Evolutionary conservation across 2,797 vertebrate genomes (phyloP).

Genomic region (Xerus rutilus): DNA sequence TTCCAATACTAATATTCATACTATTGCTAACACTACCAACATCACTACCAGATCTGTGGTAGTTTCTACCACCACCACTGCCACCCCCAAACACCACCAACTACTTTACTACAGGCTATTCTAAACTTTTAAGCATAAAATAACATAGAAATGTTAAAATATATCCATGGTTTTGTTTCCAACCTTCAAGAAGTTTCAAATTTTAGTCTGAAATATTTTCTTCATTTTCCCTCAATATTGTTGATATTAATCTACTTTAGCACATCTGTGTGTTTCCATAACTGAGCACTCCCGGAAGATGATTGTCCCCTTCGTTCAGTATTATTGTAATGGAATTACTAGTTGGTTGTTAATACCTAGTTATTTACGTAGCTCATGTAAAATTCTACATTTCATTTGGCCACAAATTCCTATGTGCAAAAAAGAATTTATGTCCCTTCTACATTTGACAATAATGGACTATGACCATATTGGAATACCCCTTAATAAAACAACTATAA

Average conservation of each 20-base stretch:
- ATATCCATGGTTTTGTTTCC: neutral
- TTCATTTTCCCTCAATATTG: neutral
- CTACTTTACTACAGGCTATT: neutral
- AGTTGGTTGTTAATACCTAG: neutral
- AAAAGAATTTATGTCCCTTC: neutral
- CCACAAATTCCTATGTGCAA: neutral
- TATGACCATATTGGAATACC: neutral
- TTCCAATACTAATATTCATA: neutral
- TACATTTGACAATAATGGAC: neutral
- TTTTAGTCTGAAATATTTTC: neutral
- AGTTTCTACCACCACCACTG: neutral
- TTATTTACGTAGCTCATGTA: neutral
- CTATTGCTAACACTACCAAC: accelerated
- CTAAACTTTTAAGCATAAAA: neutral
- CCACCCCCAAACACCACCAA: neutral
- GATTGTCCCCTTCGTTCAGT: neutral
- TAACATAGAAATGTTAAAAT: neutral
- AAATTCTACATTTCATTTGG: neutral
- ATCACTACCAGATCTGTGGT: too few species aligned
- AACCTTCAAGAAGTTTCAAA: neutral
- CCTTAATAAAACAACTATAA: neutral
- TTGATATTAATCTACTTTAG: neutral
- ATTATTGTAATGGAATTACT: neutral
- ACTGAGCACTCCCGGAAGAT: neutral
- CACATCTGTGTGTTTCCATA: neutral